These are phyloP conservation scores for Tromatobia lineatoria DNA, from an alignment of 2,888 invertebrate genomes.

Conservation along the genomic window DNA sequence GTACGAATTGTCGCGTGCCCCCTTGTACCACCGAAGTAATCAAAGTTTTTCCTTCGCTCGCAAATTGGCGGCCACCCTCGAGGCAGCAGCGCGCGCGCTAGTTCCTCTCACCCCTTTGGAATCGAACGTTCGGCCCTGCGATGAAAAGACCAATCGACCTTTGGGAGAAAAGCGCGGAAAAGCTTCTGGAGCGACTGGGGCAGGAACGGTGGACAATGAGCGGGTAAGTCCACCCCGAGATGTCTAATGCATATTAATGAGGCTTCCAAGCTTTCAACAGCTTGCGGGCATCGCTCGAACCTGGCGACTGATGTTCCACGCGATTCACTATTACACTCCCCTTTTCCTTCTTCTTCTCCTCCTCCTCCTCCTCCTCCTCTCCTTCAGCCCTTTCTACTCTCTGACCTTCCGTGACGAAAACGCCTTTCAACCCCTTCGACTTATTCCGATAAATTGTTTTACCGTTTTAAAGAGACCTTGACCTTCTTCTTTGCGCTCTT, in stretches of 20 bases:
- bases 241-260: constrained; percentile 82
- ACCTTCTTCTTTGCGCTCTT: background rate
- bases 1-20: constrained; percentile 23
- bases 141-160: constrained; percentile 76
- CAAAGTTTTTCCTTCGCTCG: constrained; percentile 71
- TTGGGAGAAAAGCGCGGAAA: constrained; percentile 33
- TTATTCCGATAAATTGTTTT: constrained; percentile 49
- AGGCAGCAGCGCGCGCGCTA: constrained; percentile 64
- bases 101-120: constrained; percentile 68
- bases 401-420: constrained; percentile 41
- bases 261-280: constrained; percentile 72
- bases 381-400: constrained; percentile 5
- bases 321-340: constrained; percentile 29
- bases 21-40: constrained; percentile 67
- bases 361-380: background rate
- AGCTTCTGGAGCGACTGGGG: constrained; percentile 67
- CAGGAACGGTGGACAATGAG: constrained; percentile 76
- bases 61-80: constrained; percentile 68
- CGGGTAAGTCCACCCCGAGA: constrained; percentile 76
- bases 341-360: background rate
- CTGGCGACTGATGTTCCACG: constrained; percentile 34
- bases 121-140: constrained; percentile 72
- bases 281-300: constrained; percentile 45
- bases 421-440: constrained; percentile 38
- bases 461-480: constrained; percentile 19